phyloP scores from a whole-genome alignment of 2,888 invertebrate genomes.

The Agelastica alni region DNA sequence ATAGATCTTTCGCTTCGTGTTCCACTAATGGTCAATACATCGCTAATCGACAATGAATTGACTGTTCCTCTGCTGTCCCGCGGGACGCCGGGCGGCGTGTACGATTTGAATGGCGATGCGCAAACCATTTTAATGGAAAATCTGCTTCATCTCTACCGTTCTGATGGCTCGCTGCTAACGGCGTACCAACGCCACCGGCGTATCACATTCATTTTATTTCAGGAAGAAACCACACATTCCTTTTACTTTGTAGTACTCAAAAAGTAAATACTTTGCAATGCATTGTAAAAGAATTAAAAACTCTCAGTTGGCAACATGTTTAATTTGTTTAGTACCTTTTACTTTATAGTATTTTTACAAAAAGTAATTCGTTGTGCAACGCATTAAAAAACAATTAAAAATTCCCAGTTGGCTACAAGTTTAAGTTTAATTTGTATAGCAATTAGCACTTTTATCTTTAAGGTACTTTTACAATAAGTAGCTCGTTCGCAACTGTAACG shows the following conservation, averaged over 20 bases:
- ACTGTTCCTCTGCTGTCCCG: conserved; percentile 35
- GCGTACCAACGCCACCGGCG: background rate
- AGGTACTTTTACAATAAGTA: no score
- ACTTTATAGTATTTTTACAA: no score
- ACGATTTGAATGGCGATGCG: conserved; percentile 53
- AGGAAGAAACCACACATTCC: background rate
- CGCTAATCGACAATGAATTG: conserved; percentile 40
- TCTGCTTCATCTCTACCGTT: conserved; percentile 51
- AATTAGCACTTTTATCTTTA: no score
- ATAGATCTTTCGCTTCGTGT: conserved; percentile 2
- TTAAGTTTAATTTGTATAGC: no score
- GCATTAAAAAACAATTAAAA: no score
- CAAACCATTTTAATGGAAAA: conserved; percentile 53
- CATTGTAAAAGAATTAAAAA: no score
- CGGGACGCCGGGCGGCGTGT: conserved; percentile 36
- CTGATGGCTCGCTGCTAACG: conserved; percentile 15
- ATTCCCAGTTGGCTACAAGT: no score
- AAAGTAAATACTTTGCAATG: background rate
- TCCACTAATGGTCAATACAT: conserved; percentile 31
- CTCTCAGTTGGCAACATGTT: no score
- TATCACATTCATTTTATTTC: background rate
- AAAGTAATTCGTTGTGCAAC: no score
- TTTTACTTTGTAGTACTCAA: background rate
- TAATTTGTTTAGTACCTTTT: no score
- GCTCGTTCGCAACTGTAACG: no score